Conservation (phyloP, 1,140 invertebrate species). For the Caenorhabditis inopinata region DNA sequence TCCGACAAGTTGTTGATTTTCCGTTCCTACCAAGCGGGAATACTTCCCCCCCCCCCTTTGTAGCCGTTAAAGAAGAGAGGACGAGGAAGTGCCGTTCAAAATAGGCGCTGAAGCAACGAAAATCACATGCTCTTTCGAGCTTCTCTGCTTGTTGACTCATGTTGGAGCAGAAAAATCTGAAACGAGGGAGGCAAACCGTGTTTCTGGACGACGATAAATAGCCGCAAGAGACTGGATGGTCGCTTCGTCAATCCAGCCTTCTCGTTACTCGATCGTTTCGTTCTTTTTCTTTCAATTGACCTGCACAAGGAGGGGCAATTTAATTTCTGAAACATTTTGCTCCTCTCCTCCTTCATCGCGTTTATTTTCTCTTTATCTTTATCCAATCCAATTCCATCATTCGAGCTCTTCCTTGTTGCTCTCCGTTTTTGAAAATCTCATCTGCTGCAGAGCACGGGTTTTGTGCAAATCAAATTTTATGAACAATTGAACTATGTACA, state of each 20-base stretch:
- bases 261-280: slow-evolving; percentile 3
- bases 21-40: neutral
- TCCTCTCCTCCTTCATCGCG: neutral
- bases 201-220: neutral
- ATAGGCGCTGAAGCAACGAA: neutral
- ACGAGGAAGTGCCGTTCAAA: neutral
- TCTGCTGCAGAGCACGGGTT: too few species aligned
- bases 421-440: too few species aligned
- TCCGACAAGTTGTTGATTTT: slow-evolving; percentile 1
- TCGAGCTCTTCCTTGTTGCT: neutral
- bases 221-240: too few species aligned
- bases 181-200: neutral
- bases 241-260: neutral
- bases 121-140: neutral
- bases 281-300: slow-evolving; percentile 9
- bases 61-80: too few species aligned
- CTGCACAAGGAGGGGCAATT: slow-evolving; percentile 6
- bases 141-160: neutral
- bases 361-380: slow-evolving; percentile 5
- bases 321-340: slow-evolving; percentile 22
- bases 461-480: neutral
- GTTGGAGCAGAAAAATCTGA: too few species aligned
- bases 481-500: too few species aligned
- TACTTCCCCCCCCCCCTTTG: neutral
- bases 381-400: slow-evolving; percentile 11